Evolutionary conservation across 1,140 invertebrate genomes (phyloP), one percentile per base, ranked within the genome.

Genomic region (Orius insidiosus): DNA sequence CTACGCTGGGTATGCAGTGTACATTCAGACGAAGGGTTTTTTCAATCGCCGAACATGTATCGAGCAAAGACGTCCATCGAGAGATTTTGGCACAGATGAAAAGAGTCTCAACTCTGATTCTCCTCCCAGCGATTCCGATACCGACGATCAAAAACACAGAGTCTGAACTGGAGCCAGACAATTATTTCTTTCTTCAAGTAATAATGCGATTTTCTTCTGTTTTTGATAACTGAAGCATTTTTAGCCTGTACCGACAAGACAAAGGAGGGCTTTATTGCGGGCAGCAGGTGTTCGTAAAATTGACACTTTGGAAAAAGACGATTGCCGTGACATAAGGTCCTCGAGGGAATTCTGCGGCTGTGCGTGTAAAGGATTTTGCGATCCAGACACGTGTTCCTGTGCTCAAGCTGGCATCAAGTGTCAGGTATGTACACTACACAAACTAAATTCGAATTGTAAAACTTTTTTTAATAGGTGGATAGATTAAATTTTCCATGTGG

Each of bases 301-400:
- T 59, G 92, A 97, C 61, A 75, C 82, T 8, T 61, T 76, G 16
- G 93, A 98, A 64, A 95, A 95, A 61, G 88, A 93, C 58, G 88
- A 94, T 55, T 96, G 92, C 60, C 71, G 84, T 15, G 80, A 88
- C 48, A 95, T 97, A 52, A 71, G 93, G 37, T 76, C 80, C 10
- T 95, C 90, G 10, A 70, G 93, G 24, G 90, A 96, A 59, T 82
- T 86, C 53, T 97, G 92, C 65, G 93, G 93, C 18, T 98, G 93
- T 64, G 78, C 82, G 11, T 98, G 93, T 62, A 87, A 92, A 64
- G 80, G 84, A 34, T 80, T 82, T 56, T 98, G 93, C 68, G 87
- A 95, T 68, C 92, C 92, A 0, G 88, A 93, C 55, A 89, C 78
- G 13, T 98, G 93, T 63, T 78, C 83, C 18, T 98, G 93, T 65